Base-by-base conservation (phyloP, 2,888 invertebrate species). In the Lepidonotus clava region DNA sequence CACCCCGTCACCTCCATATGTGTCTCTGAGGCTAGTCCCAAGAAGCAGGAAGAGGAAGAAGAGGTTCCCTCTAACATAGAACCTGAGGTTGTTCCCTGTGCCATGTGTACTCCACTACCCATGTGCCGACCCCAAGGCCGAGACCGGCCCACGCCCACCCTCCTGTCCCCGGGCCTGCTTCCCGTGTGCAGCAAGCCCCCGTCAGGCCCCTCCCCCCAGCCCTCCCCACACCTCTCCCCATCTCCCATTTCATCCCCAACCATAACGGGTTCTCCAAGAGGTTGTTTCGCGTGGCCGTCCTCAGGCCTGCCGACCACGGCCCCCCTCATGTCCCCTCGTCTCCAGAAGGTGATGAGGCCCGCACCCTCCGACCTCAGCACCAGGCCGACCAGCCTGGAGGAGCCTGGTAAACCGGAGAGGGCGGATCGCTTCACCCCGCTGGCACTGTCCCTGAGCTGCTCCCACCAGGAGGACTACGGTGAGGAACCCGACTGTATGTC, bases 91-190 rank as follows among this genome's bases (percentile, higher is more conserved):
- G 71, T 21, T 24, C 8, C 71, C 71, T 71, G 71, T n/a, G 36
- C 21, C 18, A 71, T 71, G 71, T 71, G 71, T 38, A 34, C 71
- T 38, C 71, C 71, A 0, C 71, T 71, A 1, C 11, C 71, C 71
- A 71, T 71, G 71, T 71, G 36, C 6, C 36, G 14, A 11, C 24
- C 38, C 71, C 38, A 71, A 24, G 38, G 71, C 36, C 2, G 2
- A 66, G 14, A 36, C 36, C n/a, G 21, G 14, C 14, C 21, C 21
- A 36, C 71, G 2, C 71, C 71, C 36, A 71, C 71, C 38, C 71
- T 71, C 36, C 71, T 71, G 11, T 71, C 71, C 5, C 71, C 71
- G 4, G 71, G 38, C 71, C 71, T 71, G 36, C 71, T 71, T 21
- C 71, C 71, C 24, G 36, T 71, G 24, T 34, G 36, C 8, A 71